Evolutionary conservation across 1,140 invertebrate species (phyloP), one percentile per base, ranked within the genome.

Genomic region (Latrodectus geometricus): DNA sequence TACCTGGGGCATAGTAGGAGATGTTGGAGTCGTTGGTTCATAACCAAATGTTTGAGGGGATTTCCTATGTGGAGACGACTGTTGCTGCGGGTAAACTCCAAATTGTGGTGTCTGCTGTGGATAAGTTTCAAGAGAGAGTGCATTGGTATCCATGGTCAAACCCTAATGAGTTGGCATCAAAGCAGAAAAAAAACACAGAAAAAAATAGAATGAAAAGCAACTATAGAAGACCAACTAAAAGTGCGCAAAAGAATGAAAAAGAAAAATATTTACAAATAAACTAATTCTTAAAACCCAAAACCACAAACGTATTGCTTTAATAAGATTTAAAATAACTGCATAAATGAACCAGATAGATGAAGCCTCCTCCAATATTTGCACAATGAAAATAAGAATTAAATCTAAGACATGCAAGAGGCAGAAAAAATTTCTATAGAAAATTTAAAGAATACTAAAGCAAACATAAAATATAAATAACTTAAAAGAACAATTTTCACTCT

Each of bases 81-180:
- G 85, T 20, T 88, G 88, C 48, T 88, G 88, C 48, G 84, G 88
- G 49, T 88, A 88, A 1, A 88, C 68, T 56, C 88, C 88, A 72
- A 87, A 88, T 50, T 79, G 76, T 48, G 82, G 65, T 23, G 87
- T 85, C 74, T 87, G 88, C 56, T 52, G 76, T 7, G 72, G 72
- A 81, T 85, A 88, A 80, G 77, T 85, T 82, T 89, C 86, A 68
- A 89, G 81, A 70, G 88, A 87, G 68, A 89, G 87, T 72, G 89
- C 89, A 72, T 89, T 89, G 35, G 89, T 89, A 81, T 89, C 89
- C 80, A 89, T 84, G 17, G 89, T 87, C 85, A 89, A 88, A 56
- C 89, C 89, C 89, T 89, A 86, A 80, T 68, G 72, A 79, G 61
- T 23, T 88, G 17, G 66, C 48, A 68, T 56, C 35, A 66, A 75